Evolutionary conservation across 2,797 vertebrate genomes (phyloP).

Genomic region (Pantherophis vulpinus): DNA sequence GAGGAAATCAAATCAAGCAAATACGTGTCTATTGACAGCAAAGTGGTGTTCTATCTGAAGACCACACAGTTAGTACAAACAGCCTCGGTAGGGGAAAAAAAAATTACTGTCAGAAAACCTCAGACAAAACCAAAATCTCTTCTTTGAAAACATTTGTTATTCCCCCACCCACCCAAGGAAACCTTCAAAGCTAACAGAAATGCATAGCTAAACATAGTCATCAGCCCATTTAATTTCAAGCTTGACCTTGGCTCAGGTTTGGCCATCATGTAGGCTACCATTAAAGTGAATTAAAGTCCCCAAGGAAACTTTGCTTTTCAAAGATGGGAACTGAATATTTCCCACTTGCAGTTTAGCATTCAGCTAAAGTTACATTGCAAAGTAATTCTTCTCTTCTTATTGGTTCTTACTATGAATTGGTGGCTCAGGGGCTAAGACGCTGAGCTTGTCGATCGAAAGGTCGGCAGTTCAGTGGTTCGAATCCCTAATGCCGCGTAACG

Average conservation of each 20-base stretch:
- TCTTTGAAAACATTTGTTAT: background rate
- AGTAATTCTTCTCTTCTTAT: constrained; percentile 41
- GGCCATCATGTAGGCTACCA: background rate
- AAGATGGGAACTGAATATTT: background rate
- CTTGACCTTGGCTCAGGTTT: background rate
- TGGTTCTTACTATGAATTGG: background rate
- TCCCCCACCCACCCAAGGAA: background rate
- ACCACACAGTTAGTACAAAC: constrained; percentile 1
- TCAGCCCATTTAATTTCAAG: background rate
- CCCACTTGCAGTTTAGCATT: constrained; percentile 14
- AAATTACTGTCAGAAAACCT: background rate
- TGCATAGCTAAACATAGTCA: background rate
- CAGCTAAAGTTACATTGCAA: constrained; percentile 25
- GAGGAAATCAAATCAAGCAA: background rate
- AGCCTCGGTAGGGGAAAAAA: background rate
- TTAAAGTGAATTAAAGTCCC: constrained; percentile 25
- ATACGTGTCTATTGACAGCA: background rate
- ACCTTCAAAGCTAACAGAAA: constrained; percentile 14
- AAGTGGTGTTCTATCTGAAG: background rate
- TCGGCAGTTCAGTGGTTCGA: too few relatives aligned
- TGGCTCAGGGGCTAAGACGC: too few relatives aligned
- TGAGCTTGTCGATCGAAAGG: too few relatives aligned
- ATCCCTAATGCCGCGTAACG: too few relatives aligned
- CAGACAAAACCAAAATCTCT: background rate
- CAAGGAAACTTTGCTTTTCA: constrained; percentile 5